phyloP scores from a whole-genome alignment of 2,888 invertebrate genomes.

The Tridacna gigas region DNA sequence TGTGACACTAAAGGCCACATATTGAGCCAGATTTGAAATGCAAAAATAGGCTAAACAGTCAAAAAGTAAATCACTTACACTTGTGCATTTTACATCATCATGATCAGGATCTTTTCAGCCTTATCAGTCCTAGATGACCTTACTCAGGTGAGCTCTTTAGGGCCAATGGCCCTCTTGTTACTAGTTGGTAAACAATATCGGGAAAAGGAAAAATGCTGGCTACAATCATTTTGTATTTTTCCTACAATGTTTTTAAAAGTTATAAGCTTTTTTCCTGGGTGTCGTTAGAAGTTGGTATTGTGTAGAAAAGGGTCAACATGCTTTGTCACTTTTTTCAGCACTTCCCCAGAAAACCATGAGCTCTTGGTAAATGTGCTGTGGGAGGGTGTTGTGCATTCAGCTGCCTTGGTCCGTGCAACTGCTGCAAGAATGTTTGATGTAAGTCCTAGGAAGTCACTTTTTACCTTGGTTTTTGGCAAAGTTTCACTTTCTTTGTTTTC shows the following conservation, averaged over 20 bases:
- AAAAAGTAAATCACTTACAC: too few relatives aligned
- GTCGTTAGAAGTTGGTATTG: neutral
- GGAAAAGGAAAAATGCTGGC: neutral
- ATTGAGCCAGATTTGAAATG: too few relatives aligned
- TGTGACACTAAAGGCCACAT: too few relatives aligned
- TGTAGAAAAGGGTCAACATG: too few relatives aligned
- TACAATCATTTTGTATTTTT: neutral
- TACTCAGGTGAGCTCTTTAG: too few relatives aligned
- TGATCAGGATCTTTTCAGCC: too few relatives aligned
- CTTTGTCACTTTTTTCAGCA: constrained; percentile 69
- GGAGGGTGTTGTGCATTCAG: constrained; percentile 89
- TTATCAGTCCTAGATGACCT: too few relatives aligned
- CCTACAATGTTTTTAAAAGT: neutral
- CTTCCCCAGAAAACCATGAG: constrained; percentile 86
- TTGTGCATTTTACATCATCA: too few relatives aligned
- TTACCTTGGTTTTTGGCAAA: too few relatives aligned
- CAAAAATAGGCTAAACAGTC: too few relatives aligned
- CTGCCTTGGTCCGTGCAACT: constrained; percentile 88
- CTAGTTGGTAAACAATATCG: neutral
- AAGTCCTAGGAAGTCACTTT: constrained; percentile 27
- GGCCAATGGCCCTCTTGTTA: too few relatives aligned
- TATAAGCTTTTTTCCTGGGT: neutral
- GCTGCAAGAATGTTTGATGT: constrained; percentile 88
- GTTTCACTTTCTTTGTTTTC: too few relatives aligned
- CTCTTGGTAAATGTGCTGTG: constrained; percentile 89